A percentile compares a stretch with the other conserved stretches of the same genome.
Conservation (phyloP, 2,888 invertebrate species). For the Campopleginae sp. region DNA sequence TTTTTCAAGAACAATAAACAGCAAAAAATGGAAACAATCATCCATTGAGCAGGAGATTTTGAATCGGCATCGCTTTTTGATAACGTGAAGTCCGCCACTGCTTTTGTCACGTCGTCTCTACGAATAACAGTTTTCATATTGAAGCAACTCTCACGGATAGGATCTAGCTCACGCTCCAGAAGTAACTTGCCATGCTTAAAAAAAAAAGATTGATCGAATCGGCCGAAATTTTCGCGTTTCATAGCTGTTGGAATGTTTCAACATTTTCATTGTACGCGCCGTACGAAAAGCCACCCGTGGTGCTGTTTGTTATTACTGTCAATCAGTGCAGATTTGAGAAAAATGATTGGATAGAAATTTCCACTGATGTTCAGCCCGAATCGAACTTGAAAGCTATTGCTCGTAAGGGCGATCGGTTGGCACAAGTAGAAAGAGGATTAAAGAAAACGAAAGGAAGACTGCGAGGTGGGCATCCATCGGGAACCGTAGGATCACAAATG, state of each 20-base stretch:
- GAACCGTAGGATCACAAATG: conserved; percentile 12
- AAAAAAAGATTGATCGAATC: not conserved
- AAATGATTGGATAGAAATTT: not conserved
- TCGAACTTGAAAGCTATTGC: not conserved
- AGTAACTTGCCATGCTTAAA: not conserved
- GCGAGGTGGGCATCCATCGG: not conserved
- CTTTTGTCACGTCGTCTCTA: not conserved
- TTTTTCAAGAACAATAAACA: not conserved
- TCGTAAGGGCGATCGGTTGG: not conserved
- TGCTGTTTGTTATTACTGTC: not conserved
- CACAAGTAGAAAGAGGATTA: not conserved
- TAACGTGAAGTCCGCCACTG: not conserved
- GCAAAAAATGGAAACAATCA: not conserved
- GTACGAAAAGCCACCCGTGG: not conserved
- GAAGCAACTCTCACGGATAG: not conserved
- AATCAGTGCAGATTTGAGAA: not conserved
- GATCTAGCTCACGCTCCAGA: not conserved
- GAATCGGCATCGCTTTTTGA: not conserved
- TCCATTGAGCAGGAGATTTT: not conserved
- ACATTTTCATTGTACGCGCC: not conserved
- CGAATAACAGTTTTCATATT: not conserved
- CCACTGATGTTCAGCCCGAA: not conserved
- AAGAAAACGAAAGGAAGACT: conserved; percentile 6
- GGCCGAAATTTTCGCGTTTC: not conserved
- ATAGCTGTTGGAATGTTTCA: not conserved